Conservation (phyloP, 2,113 vertebrate genomes). For the Daphoenositta chrysoptera region DNA sequence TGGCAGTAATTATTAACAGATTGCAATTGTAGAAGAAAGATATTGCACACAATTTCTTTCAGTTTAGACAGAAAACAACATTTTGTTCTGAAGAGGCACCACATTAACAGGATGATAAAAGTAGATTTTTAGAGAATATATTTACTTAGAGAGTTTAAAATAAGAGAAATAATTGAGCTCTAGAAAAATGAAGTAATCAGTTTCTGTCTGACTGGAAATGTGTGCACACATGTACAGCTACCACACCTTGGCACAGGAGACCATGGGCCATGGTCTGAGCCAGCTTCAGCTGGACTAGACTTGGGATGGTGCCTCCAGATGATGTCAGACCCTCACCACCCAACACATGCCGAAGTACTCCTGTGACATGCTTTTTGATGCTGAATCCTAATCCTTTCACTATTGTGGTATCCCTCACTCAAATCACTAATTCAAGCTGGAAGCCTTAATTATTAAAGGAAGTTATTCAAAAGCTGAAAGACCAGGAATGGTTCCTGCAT, state of each 20-base stretch:
- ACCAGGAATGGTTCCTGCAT: neutral
- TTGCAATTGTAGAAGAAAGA: neutral
- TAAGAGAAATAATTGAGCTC: neutral
- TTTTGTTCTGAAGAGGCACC: slow-evolving; percentile 23
- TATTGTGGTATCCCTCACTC: neutral
- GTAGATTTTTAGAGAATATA: neutral
- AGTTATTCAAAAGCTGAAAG: neutral
- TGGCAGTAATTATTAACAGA: slow-evolving; percentile 51
- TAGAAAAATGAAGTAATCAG: neutral
- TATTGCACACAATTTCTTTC: neutral
- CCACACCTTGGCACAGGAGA: neutral
- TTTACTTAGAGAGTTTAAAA: neutral
- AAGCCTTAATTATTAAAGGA: neutral
- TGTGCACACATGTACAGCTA: neutral
- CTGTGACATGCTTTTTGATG: neutral
- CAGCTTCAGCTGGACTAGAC: neutral
- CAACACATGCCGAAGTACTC: neutral
- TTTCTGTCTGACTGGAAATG: neutral
- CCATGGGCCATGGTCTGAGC: neutral
- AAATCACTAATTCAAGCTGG: neutral
- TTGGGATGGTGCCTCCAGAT: neutral
- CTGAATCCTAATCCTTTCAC: neutral
- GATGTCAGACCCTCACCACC: neutral
- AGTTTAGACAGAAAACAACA: neutral
- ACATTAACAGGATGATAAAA: neutral